Conservation (phyloP, 1,140 invertebrate species). For the Scaptomyza hsui region DNA sequence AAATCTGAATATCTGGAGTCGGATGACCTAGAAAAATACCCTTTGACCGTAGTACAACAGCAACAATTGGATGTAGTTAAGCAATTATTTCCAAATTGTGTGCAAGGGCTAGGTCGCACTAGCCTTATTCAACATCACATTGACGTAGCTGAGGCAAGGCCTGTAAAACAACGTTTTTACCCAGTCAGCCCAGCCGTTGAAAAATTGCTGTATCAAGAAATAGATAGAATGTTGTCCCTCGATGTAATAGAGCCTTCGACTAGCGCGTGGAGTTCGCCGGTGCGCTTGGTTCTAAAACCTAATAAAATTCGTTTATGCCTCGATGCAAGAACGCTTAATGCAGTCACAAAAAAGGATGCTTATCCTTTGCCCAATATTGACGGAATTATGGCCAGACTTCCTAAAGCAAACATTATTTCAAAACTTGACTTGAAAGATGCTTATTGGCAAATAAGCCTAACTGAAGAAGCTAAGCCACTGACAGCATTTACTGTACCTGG, state of each 20-base stretch:
- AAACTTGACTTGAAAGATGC: conserved; percentile 74
- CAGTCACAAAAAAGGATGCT: conserved; percentile 35
- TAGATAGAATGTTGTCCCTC: conserved; percentile 45
- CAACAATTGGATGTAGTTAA: too few species aligned
- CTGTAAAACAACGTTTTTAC: neutral
- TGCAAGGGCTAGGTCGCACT: neutral
- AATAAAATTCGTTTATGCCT: conserved; percentile 61
- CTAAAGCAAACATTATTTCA: conserved; percentile 38
- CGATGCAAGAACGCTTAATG: conserved; percentile 68
- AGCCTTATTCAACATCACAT: neutral
- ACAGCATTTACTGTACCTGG: conserved; percentile 83
- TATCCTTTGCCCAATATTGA: conserved; percentile 25
- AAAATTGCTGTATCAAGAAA: conserved; percentile 45
- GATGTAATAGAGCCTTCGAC: conserved; percentile 39
- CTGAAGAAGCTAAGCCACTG: conserved; percentile 61
- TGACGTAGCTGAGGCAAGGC: neutral
- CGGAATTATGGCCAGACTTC: conserved; percentile 42
- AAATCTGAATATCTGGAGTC: too few species aligned
- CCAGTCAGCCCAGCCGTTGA: conserved; percentile 9
- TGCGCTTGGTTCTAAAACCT: conserved; percentile 63
- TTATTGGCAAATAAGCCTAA: conserved; percentile 76
- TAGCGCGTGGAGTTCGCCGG: conserved; percentile 32
- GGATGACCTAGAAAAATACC: too few species aligned
- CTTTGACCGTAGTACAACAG: too few species aligned
- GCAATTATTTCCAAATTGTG: too few species aligned